Evolutionary conservation across 2,888 invertebrate species (phyloP).

Genomic region (Heteropelma amictum): DNA sequence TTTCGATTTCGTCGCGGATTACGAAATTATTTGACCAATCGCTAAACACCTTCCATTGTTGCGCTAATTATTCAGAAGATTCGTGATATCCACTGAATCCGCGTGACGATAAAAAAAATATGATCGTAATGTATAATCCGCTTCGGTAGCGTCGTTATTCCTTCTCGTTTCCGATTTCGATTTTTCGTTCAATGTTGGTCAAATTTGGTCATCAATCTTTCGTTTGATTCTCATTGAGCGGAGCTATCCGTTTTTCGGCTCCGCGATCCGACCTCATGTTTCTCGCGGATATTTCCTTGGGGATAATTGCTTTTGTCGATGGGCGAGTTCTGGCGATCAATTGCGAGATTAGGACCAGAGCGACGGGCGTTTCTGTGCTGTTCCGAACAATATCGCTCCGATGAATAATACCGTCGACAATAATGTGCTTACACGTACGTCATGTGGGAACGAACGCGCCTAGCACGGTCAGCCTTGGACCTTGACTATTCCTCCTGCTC

Average conservation of each 20-base stretch:
- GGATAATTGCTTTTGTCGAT: conserved; percentile 46
- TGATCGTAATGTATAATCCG: too few species aligned
- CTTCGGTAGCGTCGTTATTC: too few species aligned
- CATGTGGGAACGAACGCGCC: not conserved
- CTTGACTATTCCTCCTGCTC: conserved; percentile 48
- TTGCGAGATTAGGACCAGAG: conserved; percentile 27
- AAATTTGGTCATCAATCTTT: conserved; percentile 39
- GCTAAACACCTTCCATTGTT: conserved; percentile 32
- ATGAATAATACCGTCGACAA: too few species aligned
- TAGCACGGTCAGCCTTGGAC: conserved; percentile 45
- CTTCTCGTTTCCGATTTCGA: too few species aligned
- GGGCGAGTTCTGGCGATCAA: not conserved
- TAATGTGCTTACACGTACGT: too few species aligned
- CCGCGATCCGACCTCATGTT: not conserved
- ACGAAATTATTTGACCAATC: conserved; percentile 17
- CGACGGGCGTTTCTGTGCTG: conserved; percentile 5
- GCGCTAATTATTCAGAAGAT: not conserved
- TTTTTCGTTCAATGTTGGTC: not conserved
- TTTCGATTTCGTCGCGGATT: conserved; percentile 10
- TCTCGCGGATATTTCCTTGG: conserved; percentile 2
- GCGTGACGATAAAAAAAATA: too few species aligned
- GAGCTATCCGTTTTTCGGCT: not conserved
- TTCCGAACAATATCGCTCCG: too few species aligned
- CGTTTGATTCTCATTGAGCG: conserved; percentile 27
- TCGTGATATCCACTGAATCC: too few species aligned